Percentiles rank a stretch among this genome's conserved stretches.
These are phyloP conservation scores for Dolomedes plantarius DNA, from an alignment of 2,888 invertebrate genomes.

Conservation along the genomic window DNA sequence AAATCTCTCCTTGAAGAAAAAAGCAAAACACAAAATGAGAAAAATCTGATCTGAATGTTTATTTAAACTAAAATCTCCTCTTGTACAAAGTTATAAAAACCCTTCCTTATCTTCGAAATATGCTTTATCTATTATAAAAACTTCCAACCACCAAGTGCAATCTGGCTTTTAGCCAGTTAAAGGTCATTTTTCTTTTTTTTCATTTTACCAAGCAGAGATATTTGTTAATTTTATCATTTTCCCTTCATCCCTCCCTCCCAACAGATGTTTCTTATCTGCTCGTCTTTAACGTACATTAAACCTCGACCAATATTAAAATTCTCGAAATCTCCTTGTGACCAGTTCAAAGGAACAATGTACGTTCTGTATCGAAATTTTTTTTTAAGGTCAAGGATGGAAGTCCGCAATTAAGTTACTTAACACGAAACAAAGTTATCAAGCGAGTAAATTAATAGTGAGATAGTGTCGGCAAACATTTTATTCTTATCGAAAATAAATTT, in stretches of 20 bases:
- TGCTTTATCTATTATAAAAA: neutral
- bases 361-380: slow-evolving; percentile 8
- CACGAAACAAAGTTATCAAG: slow-evolving; percentile 15
- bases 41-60: neutral
- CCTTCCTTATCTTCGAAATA: neutral
- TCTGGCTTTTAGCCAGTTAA: slow-evolving; percentile 2
- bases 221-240: slow-evolving; percentile 1
- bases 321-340: slow-evolving; percentile 15
- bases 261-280: neutral
- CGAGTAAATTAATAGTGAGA: slow-evolving; percentile 8
- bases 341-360: slow-evolving; percentile 37
- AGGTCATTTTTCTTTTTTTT: neutral
- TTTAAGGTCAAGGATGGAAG: slow-evolving; percentile 31
- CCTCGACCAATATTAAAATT: slow-evolving; percentile 29
- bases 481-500: neutral
- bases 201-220: neutral
- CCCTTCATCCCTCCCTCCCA: neutral
- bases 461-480: neutral
- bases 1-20: too few relatives aligned
- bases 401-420: slow-evolving; percentile 39
- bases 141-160: neutral
- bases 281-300: slow-evolving; percentile 59
- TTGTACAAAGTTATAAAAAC: neutral
- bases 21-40: too few relatives aligned
- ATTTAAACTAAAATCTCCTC: neutral